phyloP scores from a whole-genome alignment of 1,140 invertebrate species.

The Drosophila asahinai region DNA sequence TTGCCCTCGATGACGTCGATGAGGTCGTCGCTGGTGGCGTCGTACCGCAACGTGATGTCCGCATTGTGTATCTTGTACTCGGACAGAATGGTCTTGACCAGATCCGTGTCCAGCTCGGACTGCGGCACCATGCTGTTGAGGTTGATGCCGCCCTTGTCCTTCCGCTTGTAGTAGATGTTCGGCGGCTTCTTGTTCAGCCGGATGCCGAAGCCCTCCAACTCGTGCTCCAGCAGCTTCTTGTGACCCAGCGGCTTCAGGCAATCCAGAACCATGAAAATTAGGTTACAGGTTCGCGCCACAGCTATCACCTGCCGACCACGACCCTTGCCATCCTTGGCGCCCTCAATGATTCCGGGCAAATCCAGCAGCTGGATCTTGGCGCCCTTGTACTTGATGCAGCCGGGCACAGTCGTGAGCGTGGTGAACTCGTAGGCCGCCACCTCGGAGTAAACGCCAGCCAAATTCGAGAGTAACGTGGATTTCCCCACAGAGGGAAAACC shows the following conservation, averaged over 20 bases:
- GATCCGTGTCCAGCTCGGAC: constrained; percentile 97
- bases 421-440: constrained; percentile 99
- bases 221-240: constrained; percentile 98
- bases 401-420: constrained; percentile 99
- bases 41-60: constrained; percentile 96
- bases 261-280: constrained; percentile 99
- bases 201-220: constrained; percentile 99
- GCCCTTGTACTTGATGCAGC: constrained; percentile 99
- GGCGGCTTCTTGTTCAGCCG: constrained; percentile 98
- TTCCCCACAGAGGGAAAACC: constrained; percentile 99
- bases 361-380: constrained; percentile 99
- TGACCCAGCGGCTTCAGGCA: constrained; percentile 98
- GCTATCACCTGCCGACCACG: constrained; percentile 99
- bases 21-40: constrained; percentile 98
- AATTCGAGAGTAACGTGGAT: constrained; percentile 97
- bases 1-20: constrained; percentile 99
- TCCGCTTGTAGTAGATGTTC: constrained; percentile 97
- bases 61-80: constrained; percentile 99
- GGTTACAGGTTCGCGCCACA: constrained; percentile 98
- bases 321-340: constrained; percentile 96
- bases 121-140: constrained; percentile 95
- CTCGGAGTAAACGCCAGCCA: constrained; percentile 99
- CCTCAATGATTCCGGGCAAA: constrained; percentile 99
- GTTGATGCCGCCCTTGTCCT: constrained; percentile 98
- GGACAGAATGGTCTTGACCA: constrained; percentile 97